Evolutionary conservation across 2,797 vertebrate genomes (phyloP).

Genomic region (Karalla daura): DNA sequence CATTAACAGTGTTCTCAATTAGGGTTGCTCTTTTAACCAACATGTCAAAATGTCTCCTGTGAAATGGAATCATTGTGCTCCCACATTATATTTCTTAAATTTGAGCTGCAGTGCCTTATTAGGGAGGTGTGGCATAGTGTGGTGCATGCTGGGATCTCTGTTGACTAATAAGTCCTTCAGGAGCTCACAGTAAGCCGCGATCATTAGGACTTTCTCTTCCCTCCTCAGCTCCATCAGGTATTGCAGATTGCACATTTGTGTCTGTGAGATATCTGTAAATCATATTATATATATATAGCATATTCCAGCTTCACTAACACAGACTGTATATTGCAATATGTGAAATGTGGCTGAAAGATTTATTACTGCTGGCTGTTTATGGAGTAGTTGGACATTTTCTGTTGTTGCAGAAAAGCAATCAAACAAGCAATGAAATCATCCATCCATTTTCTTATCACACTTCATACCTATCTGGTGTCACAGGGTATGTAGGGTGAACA

Average conservation of each 20-base stretch:
- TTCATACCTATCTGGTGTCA: no score
- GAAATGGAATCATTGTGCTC: background rate
- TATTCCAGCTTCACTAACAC: background rate
- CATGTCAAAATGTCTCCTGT: background rate
- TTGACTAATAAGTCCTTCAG: background rate
- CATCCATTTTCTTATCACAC: no score
- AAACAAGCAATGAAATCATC: no score
- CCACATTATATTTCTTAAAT: background rate
- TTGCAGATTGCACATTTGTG: background rate
- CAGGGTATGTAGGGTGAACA: no score
- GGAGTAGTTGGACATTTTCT: slow-evolving; percentile 4
- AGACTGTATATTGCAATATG: background rate
- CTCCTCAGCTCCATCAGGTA: background rate
- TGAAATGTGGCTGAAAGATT: slow-evolving; percentile 8
- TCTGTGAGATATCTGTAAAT: background rate
- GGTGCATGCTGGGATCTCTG: background rate
- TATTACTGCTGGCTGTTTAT: background rate
- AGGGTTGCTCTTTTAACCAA: background rate
- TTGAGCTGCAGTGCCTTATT: background rate
- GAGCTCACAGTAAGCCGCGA: background rate
- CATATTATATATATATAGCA: background rate
- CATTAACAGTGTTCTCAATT: background rate
- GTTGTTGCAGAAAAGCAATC: slow-evolving; percentile 1
- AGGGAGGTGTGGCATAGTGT: background rate
- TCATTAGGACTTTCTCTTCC: background rate